phyloP scores from a whole-genome alignment of 2,888 invertebrate genomes.

The Salpingus planirostris region DNA sequence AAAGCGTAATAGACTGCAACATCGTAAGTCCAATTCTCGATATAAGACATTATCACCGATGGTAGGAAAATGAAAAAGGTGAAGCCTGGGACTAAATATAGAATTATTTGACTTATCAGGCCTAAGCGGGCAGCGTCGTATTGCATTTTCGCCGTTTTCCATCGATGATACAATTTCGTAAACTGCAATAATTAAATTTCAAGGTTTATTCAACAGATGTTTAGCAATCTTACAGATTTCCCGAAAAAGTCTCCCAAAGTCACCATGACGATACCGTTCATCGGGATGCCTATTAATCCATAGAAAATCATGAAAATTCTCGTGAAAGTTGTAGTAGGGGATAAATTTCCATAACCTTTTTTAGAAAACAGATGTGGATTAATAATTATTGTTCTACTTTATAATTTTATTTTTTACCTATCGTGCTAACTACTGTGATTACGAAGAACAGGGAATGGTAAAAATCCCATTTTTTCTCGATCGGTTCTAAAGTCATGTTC shows the following conservation, averaged over 20 bases:
- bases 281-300: constrained; percentile 76
- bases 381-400: constrained; percentile 2
- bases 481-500: constrained; percentile 51
- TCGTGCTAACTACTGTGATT: constrained; percentile 84
- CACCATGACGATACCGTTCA: constrained; percentile 71
- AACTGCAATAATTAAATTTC: constrained; percentile 47
- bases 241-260: constrained; percentile 81
- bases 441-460: constrained; percentile 89
- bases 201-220: not conserved
- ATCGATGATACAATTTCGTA: constrained; percentile 67
- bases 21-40: constrained; percentile 80
- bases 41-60: constrained; percentile 71
- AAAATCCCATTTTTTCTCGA: constrained; percentile 71
- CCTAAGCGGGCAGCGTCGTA: constrained; percentile 61
- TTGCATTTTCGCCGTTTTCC: constrained; percentile 61
- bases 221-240: constrained; percentile 51
- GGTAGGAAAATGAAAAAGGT: constrained; percentile 81
- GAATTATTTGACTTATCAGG: constrained; percentile 67
- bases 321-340: constrained; percentile 71
- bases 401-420: constrained; percentile 49
- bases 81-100: constrained; percentile 84
- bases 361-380: constrained; percentile 23
- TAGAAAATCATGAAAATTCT: constrained; percentile 83
- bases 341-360: constrained; percentile 83
- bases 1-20: constrained; percentile 82